Percentiles rank a stretch among this genome's conserved stretches.
Conservation (phyloP, 2,797 vertebrate genomes). For the Xenentodon cancila region DNA sequence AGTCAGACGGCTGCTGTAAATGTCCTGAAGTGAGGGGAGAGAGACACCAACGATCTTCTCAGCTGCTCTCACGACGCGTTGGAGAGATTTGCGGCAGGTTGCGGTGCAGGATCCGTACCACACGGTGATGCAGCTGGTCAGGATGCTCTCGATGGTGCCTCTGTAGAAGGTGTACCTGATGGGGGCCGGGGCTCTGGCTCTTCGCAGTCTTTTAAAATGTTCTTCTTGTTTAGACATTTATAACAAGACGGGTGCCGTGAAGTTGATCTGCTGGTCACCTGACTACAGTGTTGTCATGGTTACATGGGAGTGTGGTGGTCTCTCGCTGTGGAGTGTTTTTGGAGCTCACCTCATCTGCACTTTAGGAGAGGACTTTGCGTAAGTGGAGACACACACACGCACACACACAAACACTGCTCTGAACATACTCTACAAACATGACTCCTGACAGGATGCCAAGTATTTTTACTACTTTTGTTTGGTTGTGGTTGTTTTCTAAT, state of each 20-base stretch:
- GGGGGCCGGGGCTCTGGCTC: too few species aligned
- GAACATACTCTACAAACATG: background rate
- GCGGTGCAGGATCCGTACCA: too few species aligned
- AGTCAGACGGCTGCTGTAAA: too few species aligned
- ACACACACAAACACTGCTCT: conserved; percentile 7
- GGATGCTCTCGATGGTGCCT: too few species aligned
- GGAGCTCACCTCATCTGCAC: conserved; percentile 98
- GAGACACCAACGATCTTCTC: too few species aligned
- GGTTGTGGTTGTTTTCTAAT: background rate
- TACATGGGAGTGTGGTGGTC: conserved; percentile 94
- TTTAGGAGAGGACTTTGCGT: conserved; percentile 97
- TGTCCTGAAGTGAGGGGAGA: too few species aligned
- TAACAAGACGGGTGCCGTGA: conserved; percentile 97
- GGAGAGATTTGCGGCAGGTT: too few species aligned
- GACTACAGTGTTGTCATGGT: conserved; percentile 96
- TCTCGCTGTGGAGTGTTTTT: conserved; percentile 98
- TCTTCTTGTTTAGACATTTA: conserved; percentile 88
- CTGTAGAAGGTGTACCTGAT: too few species aligned
- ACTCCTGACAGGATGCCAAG: background rate
- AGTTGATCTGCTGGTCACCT: conserved; percentile 94
- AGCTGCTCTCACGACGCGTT: too few species aligned
- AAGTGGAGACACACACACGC: conserved; percentile 69
- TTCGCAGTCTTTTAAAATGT: too few species aligned
- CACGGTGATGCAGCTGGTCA: too few species aligned
- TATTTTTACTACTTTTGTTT: background rate